phyloP scores from a whole-genome alignment of 2,113 vertebrate genomes.

The Heterocephalus glaber region DNA sequence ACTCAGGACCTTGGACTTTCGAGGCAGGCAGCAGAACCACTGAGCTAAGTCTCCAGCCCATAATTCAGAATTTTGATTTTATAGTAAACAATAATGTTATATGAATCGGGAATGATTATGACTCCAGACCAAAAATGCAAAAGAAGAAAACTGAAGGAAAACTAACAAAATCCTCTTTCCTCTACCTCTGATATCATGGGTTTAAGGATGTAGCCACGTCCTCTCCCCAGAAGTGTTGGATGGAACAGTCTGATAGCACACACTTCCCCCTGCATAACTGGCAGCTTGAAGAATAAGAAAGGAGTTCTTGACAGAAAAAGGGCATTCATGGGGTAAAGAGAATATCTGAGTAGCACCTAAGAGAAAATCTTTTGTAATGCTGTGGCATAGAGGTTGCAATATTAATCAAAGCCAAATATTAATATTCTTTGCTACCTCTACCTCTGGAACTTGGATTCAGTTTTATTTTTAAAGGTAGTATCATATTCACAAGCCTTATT shows the following conservation, averaged over 20 bases:
- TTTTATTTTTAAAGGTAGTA: conserved; percentile 1
- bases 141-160: conserved; percentile 59
- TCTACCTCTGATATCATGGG: neutral
- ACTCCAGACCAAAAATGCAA: neutral
- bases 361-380: conserved; percentile 2
- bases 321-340: neutral
- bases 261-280: neutral
- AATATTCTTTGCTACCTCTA: conserved; percentile 8
- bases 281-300: neutral
- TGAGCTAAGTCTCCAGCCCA: too few relatives aligned
- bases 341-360: neutral
- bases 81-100: conserved; percentile 29
- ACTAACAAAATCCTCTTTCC: conserved; percentile 64
- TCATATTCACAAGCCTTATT: neutral
- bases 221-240: neutral
- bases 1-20: too few relatives aligned
- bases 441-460: neutral
- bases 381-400: neutral
- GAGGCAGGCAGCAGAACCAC: too few relatives aligned
- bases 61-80: too few relatives aligned
- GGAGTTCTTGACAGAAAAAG: neutral
- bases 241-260: neutral
- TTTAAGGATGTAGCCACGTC: neutral
- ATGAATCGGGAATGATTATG: conserved; percentile 27
- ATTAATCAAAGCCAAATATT: conserved; percentile 56